Evolutionary conservation across 2,888 invertebrate genomes (phyloP), one percentile per base, ranked within the genome.

Genomic region (Hemistola chrysoprasaria): DNA sequence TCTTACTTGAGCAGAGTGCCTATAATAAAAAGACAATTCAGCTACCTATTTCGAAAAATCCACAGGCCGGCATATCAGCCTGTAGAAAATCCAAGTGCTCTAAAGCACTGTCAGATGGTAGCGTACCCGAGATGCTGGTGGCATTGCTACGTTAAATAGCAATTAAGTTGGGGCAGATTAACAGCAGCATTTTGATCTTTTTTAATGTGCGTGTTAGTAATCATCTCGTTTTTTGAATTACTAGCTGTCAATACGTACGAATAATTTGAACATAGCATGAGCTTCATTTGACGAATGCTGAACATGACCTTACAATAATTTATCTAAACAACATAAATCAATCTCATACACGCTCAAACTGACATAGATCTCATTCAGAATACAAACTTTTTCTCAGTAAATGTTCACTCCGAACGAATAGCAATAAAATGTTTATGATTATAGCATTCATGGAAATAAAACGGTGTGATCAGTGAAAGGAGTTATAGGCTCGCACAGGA

Each of bases 351-450:
- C 81, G 71, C 83, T 83, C 82, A 73, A 77, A 75, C 76, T 80
- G 83, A 86, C 86, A 79, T 64, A 71, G 63, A 75, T 78, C 72
- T 74, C 62, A 65, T 67, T 64, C 62, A 76, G 77, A 77, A 77
- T 74, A 78, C 16, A 16, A 16, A 16, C 16, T 16, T 16, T 32
- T 32, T 22, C 5, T 21, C 21, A 10, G 11, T 35, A 79, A 81
- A 81, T 81, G 82, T 83, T 78, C 71, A 74, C 71, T 65, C 65
- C 66, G 62, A 69, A 79, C 74, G 80, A 79, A 79, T 71, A 72
- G 79, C 68, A 77, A 81, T 86, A 86, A 86, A 86, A 86, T 75
- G 63, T 84, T 85, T 85, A 84, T 81, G 83, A 81, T 79, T 78
- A 83, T 82, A 68, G 76, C 80, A 68, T 78, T 78, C 79, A 74